Percentiles rank a stretch among this genome's conserved stretches.
These are phyloP conservation scores for Mus musculus DNA, from an alignment of 2,113 vertebrate genomes.

Conservation along the genomic window GRCm39 chr11:14211501-14212000, in stretches of 20 bases:
- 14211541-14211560: background rate
- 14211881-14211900: background rate
- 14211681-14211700: background rate
- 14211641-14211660: background rate
- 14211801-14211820: background rate
- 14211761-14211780: background rate
- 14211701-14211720: background rate
- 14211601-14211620: background rate
- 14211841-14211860: background rate
- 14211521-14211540: background rate
- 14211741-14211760: background rate
- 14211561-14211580: background rate
- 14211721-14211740: background rate
- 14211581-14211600: background rate
- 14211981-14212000: background rate
- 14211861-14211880: background rate
- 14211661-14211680: background rate
- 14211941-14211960: background rate
- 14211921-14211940: background rate
- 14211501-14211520: background rate
- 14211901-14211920: background rate
- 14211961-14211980: background rate
- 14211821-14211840: background rate
- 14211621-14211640: background rate
- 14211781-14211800: background rate